phyloP scores from a whole-genome alignment of 2,113 vertebrate genomes.

The Serilophus lunatus region DNA sequence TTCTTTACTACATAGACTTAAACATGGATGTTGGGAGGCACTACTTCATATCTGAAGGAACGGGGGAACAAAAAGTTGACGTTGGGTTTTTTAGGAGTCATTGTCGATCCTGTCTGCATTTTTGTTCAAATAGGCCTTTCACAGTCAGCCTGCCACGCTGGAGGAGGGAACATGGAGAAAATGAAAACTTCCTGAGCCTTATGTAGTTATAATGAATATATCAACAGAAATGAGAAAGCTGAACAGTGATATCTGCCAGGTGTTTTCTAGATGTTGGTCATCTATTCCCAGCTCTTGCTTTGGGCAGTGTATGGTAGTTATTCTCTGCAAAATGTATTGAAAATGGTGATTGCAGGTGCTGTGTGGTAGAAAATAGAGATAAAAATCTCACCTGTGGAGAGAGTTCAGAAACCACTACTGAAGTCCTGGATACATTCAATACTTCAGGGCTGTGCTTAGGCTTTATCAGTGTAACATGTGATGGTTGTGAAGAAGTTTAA shows the following conservation, averaged over 20 bases:
- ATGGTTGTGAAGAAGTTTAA: not conserved
- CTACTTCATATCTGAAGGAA: not conserved
- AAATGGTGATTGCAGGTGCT: not conserved
- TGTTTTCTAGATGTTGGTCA: not conserved
- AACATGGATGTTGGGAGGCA: not conserved
- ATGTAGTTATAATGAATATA: not conserved
- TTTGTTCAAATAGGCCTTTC: not conserved
- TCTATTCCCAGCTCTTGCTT: not conserved
- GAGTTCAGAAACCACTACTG: not conserved
- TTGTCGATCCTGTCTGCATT: not conserved
- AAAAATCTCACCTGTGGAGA: not conserved
- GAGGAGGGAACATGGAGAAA: not conserved
- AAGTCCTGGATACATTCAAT: not conserved
- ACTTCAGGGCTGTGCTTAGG: not conserved
- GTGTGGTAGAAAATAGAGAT: not conserved
- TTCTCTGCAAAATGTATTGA: not conserved
- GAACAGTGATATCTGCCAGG: not conserved
- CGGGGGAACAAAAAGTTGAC: not conserved
- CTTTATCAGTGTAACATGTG: not conserved
- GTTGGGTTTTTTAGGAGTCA: not conserved
- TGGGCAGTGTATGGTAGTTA: not conserved
- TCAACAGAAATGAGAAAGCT: not conserved
- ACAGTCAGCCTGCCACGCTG: not conserved
- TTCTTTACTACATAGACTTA: not conserved
- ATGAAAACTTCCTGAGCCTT: not conserved